These are phyloP conservation scores for Drosophila falleni DNA, from an alignment of 2,888 invertebrate genomes.

Conservation along the genomic window DNA sequence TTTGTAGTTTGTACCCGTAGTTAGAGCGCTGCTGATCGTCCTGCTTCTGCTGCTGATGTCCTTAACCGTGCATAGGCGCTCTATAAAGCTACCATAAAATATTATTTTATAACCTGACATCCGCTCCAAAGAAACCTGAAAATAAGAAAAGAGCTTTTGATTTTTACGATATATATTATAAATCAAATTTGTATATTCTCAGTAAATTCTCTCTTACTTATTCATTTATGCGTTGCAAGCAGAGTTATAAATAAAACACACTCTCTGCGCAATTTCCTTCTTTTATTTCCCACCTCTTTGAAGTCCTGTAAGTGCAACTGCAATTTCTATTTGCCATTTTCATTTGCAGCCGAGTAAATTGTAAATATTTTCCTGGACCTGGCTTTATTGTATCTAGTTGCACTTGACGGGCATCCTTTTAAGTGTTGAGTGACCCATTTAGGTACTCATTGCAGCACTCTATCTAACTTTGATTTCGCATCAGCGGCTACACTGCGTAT, in stretches of 20 bases:
- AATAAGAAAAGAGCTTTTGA: background rate
- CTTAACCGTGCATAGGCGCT: constrained; percentile 48
- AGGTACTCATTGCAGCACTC: background rate
- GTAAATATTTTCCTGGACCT: constrained; percentile 30
- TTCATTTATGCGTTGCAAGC: background rate
- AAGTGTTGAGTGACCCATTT: constrained; percentile 18
- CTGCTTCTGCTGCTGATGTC: constrained; percentile 5
- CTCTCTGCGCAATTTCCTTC: background rate
- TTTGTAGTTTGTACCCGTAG: constrained; percentile 67
- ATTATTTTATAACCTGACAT: constrained; percentile 52
- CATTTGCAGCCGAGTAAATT: constrained; percentile 18
- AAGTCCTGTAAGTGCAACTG: constrained; percentile 23
- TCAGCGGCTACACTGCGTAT: constrained; percentile 38
- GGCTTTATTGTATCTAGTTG: background rate
- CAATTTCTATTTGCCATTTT: constrained; percentile 49
- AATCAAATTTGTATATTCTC: constrained; percentile 19
- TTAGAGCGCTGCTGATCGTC: constrained; percentile 20
- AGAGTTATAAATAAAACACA: constrained; percentile 3
- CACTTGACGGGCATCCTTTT: background rate
- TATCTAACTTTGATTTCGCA: background rate
- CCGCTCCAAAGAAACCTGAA: background rate
- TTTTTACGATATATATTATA: constrained; percentile 3
- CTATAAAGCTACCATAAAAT: constrained; percentile 57
- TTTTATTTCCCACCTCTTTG: background rate
- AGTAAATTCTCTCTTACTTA: background rate